phyloP scores from a whole-genome alignment of 1,140 invertebrate species.

The Ips nitidus region DNA sequence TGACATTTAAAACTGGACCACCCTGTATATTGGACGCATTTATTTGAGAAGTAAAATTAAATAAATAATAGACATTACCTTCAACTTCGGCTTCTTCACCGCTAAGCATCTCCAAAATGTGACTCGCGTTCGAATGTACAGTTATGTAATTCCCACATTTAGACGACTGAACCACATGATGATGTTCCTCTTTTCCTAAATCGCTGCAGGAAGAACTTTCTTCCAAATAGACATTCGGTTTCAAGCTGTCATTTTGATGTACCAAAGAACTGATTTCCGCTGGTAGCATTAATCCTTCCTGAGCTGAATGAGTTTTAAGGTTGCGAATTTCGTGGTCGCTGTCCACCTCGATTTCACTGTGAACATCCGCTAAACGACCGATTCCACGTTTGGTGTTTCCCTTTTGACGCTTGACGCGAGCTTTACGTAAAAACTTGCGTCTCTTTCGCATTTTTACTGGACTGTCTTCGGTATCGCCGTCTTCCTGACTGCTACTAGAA shows the following conservation, averaged over 20 bases:
- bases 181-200: constrained; percentile 47
- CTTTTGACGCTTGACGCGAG: constrained; percentile 45
- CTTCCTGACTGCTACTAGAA: constrained; percentile 50
- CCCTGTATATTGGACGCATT: no score
- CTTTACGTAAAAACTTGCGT: constrained; percentile 49
- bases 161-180: constrained; percentile 21
- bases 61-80: constrained; percentile 29
- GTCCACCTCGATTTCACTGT: constrained; percentile 48
- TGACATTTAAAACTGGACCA: no score
- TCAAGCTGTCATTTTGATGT: constrained; percentile 38
- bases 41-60: background rate
- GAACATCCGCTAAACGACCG: constrained; percentile 36
- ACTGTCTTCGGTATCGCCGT: constrained; percentile 46
- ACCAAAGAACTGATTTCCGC: constrained; percentile 41
- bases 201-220: constrained; percentile 53
- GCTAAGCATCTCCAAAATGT: constrained; percentile 65
- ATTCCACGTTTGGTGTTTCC: constrained; percentile 33
- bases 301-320: constrained; percentile 31
- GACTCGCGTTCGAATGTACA: constrained; percentile 45
- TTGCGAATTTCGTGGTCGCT: constrained; percentile 49
- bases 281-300: constrained; percentile 43
- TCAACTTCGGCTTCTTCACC: constrained; percentile 66
- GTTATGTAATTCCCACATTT: constrained; percentile 45
- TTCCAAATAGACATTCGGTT: constrained; percentile 48
- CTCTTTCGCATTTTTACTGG: constrained; percentile 48